These are phyloP conservation scores for Caenorhabditis sinica DNA, from an alignment of 2,888 invertebrate genomes.

Conservation along the genomic window DNA sequence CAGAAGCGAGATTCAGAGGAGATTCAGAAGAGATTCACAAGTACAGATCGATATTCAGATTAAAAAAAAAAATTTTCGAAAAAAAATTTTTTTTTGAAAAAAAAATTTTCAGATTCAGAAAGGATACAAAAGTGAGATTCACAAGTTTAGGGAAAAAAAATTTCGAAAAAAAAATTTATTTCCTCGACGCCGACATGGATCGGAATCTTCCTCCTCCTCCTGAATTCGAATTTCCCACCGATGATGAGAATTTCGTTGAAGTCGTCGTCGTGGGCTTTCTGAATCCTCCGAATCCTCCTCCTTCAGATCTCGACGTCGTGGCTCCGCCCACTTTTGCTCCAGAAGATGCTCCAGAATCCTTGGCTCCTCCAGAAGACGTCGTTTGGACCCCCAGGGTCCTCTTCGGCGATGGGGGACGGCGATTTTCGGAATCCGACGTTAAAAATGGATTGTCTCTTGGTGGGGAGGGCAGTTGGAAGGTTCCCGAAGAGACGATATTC, in stretches of 20 bases:
- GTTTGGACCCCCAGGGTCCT: conserved; percentile 50
- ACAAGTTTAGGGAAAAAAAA: too few relatives aligned
- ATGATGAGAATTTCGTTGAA: conserved; percentile 27
- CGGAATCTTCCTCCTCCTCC: conserved; percentile 1
- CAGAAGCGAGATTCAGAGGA: too few relatives aligned
- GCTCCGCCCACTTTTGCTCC: neutral
- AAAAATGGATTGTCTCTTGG: conserved; percentile 24
- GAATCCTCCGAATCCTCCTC: neutral
- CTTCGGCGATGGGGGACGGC: conserved; percentile 42
- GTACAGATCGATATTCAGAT: too few relatives aligned
- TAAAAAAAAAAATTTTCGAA: too few relatives aligned
- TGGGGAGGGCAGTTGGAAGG: conserved; percentile 9
- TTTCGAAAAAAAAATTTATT: neutral
- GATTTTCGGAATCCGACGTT: neutral
- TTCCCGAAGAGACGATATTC: conserved; percentile 34
- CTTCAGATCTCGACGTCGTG: conserved; percentile 1
- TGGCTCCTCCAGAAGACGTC: neutral
- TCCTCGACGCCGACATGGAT: conserved; percentile 1
- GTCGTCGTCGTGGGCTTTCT: neutral
- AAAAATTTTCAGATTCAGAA: too few relatives aligned
- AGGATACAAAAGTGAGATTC: too few relatives aligned
- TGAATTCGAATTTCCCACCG: neutral
- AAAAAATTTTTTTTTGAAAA: too few relatives aligned
- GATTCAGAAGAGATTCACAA: too few relatives aligned
- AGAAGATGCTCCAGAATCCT: neutral